These are phyloP conservation scores for Oophaga sylvatica DNA, from an alignment of 2,797 vertebrate species.

Conservation along the genomic window DNA sequence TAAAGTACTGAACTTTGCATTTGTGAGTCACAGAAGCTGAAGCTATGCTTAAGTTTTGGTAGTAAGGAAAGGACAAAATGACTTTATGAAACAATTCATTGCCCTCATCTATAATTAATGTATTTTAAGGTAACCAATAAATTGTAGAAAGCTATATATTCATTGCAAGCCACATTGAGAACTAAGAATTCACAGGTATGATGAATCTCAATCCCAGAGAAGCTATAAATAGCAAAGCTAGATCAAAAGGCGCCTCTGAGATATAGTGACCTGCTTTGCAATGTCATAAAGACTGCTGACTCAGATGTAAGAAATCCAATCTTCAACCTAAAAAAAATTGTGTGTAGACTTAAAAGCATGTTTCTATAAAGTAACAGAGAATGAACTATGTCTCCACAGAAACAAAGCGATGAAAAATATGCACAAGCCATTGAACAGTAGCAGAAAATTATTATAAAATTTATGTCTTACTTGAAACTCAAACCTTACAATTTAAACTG, in stretches of 20 bases:
- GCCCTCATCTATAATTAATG: background rate
- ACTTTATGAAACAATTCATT: background rate
- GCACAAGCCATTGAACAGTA: background rate
- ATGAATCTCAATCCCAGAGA: constrained; percentile 18
- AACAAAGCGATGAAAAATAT: background rate
- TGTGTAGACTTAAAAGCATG: constrained; percentile 17
- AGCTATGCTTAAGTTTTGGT: background rate
- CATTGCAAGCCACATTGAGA: background rate
- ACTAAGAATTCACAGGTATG: constrained; percentile 7
- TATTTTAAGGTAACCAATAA: background rate
- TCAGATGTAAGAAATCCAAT: constrained; percentile 21
- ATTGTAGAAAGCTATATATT: background rate
- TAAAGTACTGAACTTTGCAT: background rate
- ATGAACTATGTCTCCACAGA: constrained; percentile 7
- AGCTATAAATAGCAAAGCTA: background rate
- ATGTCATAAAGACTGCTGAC: constrained; percentile 16
- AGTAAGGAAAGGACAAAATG: background rate
- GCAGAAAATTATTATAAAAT: background rate
- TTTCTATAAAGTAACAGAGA: background rate
- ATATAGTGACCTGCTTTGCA: constrained; percentile 27
- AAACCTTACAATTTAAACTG: too few species aligned
- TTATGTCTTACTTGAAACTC: background rate
- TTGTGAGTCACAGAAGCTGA: background rate
- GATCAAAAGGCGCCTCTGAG: constrained; percentile 7
- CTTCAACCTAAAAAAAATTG: constrained; percentile 4